Evolutionary conservation across 2,113 vertebrate genomes (phyloP), one percentile per base, ranked within the genome.

Genomic region (Cariama cristata): DNA sequence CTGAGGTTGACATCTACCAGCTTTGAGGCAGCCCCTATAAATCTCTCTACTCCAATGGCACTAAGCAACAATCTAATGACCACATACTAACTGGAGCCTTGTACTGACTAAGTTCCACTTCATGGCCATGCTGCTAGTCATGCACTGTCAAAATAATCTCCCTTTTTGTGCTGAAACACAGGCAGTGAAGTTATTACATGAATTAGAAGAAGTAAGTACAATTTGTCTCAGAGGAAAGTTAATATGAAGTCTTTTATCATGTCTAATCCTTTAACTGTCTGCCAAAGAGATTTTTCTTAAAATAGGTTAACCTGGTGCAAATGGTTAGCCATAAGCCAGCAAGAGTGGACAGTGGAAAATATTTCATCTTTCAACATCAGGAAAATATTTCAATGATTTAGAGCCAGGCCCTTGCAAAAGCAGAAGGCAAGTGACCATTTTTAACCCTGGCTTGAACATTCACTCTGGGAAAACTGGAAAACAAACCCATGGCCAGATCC

Each of bases 21-120:
- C 30, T 93, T 86, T 55, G 28, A 82, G 47, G 44, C 10, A 91
- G 12, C 4, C 8, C 13, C 21, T 59, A 32, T 18, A 71, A 55
- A 74, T 24, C 3, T 88, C 35, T 23, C 21, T 47, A 15, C 21
- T 13, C 13, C 12, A 30, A 26, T 3, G 18, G 23, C 42, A 32
- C 40, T 11, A 18, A 85, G 49, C 7, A 93, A 6, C 8, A 28
- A 4, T 14, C 9, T 50, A 47, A 52, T 49, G 49, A 26, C 9
- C 76, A 14, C 5, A 3, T 14, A 24, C 9, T 42, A n/a, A 33
- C 24, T 33, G 8, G 11, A 44, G 9, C 5, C 28, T 7, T 0
- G 0, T 12, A 68, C 0, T 62, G 32, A 86, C 28, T 26, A n/a
- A 44, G 5, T 40, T 75, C 33, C 14, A 14, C 35, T 52, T 76